Conservation (phyloP, 2,113 vertebrate genomes). For the Danionella cerebrum region DNA sequence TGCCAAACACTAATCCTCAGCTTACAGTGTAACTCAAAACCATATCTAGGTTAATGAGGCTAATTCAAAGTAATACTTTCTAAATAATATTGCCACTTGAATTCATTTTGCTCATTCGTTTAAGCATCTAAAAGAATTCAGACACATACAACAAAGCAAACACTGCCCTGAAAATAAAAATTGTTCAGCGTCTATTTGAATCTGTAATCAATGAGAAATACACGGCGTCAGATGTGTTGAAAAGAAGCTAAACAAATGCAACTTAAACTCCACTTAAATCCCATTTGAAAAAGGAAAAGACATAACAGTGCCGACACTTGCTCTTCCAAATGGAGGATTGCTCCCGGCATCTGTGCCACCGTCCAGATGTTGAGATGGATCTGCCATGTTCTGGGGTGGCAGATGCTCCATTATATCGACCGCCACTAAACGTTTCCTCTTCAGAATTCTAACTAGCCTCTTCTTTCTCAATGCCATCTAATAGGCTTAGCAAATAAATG, state of each 20-base stretch:
- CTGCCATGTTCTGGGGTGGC: conserved; percentile 50
- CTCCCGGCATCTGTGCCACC: conserved; percentile 37
- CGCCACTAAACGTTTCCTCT: conserved; percentile 48
- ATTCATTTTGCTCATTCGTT: too few relatives aligned
- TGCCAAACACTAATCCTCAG: too few relatives aligned
- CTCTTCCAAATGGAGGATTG: conserved; percentile 22
- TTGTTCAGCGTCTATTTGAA: not conserved
- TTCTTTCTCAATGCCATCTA: conserved; percentile 49
- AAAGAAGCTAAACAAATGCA: conserved; percentile 15
- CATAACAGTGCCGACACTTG: conserved; percentile 20
- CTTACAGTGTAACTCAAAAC: too few relatives aligned
- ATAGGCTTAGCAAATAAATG: conserved; percentile 67
- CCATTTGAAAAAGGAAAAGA: conserved; percentile 15
- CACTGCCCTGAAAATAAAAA: not conserved
- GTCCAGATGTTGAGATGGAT: conserved; percentile 51
- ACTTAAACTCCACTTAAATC: conserved; percentile 6
- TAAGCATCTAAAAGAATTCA: too few relatives aligned
- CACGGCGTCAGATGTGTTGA: conserved; percentile 12
- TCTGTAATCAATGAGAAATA: conserved; percentile 19
- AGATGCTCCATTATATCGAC: conserved; percentile 60
- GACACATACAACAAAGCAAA: too few relatives aligned
- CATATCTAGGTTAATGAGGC: too few relatives aligned
- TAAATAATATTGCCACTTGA: too few relatives aligned
- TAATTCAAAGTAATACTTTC: too few relatives aligned
- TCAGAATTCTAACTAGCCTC: conserved; percentile 52